phyloP scores from a whole-genome alignment of 2,888 invertebrate genomes.

The Eugnorisma glareosa region DNA sequence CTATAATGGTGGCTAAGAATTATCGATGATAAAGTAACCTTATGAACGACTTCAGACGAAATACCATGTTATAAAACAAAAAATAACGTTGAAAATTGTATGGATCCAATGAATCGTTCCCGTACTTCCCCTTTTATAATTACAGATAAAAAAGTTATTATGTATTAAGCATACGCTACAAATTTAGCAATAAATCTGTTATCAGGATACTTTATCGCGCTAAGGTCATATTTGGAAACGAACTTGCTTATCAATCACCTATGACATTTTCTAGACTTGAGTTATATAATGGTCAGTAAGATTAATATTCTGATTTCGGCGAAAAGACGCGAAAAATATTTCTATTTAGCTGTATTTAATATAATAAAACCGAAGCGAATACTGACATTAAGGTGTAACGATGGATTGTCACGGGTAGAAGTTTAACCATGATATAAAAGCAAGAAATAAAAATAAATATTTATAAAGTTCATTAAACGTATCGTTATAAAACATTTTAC shows the following conservation, averaged over 20 bases:
- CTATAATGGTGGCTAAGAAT: background rate
- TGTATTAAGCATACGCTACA: background rate
- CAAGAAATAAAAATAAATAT: background rate
- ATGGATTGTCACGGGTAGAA: slow-evolving; percentile 50
- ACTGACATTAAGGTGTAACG: slow-evolving; percentile 46
- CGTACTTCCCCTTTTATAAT: background rate
- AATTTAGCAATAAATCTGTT: slow-evolving; percentile 28
- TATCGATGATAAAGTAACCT: background rate
- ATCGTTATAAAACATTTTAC: background rate
- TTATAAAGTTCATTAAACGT: background rate
- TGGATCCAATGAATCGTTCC: background rate
- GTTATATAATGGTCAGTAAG: slow-evolving; percentile 28
- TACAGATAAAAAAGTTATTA: slow-evolving; percentile 2
- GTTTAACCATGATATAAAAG: slow-evolving; percentile 34
- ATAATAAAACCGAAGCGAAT: slow-evolving; percentile 49
- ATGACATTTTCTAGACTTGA: slow-evolving; percentile 46
- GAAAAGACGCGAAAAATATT: background rate
- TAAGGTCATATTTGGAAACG: slow-evolving; percentile 38
- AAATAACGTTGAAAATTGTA: background rate
- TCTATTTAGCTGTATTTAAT: slow-evolving; percentile 25
- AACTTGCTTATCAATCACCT: slow-evolving; percentile 57
- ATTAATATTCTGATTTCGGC: background rate
- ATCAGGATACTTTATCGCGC: slow-evolving; percentile 37
- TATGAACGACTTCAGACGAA: background rate
- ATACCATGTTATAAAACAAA: background rate